Percentiles rank a stretch among this genome's conserved stretches.
phyloP scores from a whole-genome alignment of 2,113 vertebrate genomes.

The Chamaetylas fuelleborni region DNA sequence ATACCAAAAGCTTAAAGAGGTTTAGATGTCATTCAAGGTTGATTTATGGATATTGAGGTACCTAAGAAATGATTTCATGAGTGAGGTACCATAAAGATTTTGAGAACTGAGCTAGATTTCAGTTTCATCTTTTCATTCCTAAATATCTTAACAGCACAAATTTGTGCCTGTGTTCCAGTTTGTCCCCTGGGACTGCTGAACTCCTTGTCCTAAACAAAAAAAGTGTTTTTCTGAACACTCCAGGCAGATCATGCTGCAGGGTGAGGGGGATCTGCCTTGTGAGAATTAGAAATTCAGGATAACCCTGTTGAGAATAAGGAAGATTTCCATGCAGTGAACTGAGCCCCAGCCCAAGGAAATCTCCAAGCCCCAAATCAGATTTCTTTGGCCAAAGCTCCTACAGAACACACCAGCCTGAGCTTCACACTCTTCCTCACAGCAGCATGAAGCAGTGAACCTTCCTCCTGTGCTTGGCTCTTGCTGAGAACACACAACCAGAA shows the following conservation, averaged over 20 bases:
- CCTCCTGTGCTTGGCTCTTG: neutral
- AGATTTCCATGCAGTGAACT: neutral
- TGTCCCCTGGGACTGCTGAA: neutral
- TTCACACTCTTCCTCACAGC: neutral
- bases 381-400: neutral
- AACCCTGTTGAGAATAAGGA: neutral
- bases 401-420: neutral
- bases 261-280: neutral
- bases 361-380: neutral
- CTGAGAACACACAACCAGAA: neutral
- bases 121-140: neutral
- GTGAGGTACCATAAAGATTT: neutral
- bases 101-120: neutral
- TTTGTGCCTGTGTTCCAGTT: neutral
- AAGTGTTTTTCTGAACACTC: neutral
- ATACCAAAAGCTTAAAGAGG: neutral
- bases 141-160: neutral
- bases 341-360: neutral
- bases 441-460: neutral
- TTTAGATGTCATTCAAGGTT: neutral
- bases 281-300: neutral
- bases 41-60: neutral
- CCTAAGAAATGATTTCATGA: neutral
- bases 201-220: neutral
- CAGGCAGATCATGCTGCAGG: neutral